Evolutionary conservation across 2,113 vertebrate species (phyloP).

Genomic region (Hyperopisus bebe): DNA sequence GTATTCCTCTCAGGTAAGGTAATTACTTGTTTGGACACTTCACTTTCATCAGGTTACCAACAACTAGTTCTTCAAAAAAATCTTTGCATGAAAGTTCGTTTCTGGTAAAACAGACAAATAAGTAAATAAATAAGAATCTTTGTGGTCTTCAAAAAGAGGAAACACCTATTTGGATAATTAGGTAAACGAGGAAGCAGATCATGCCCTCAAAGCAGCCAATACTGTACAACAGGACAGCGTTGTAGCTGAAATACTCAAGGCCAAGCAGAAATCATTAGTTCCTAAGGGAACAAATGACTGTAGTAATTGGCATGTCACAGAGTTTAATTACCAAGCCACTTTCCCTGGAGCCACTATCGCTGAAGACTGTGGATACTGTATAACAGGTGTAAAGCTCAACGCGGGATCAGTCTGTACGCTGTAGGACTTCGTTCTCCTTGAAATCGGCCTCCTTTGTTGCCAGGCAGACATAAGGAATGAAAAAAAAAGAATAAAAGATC

Average conservation of each 20-base stretch:
- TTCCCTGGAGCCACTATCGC: neutral
- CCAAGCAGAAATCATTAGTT: neutral
- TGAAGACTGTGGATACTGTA: neutral
- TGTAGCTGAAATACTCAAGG: neutral
- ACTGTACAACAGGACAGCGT: neutral
- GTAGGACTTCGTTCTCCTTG: neutral
- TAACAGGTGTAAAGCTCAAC: neutral
- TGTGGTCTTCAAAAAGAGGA: neutral
- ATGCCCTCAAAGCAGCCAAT: neutral
- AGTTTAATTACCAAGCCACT: constrained; percentile 21
- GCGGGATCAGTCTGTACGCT: neutral
- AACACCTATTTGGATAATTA: neutral
- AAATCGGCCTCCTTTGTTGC: neutral
- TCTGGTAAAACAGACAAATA: neutral
- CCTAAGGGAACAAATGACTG: neutral
- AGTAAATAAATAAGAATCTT: neutral
- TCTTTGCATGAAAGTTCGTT: constrained; percentile 17
- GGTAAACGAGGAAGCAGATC: neutral
- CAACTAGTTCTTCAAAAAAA: constrained; percentile 1
- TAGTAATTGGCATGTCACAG: constrained; percentile 8
- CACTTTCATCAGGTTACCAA: constrained; percentile 20
- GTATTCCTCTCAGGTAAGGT: neutral
- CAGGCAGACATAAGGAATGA: neutral
- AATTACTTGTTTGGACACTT: constrained; percentile 18
- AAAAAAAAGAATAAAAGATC: neutral